Base-by-base conservation (phyloP, 1,140 invertebrate genomes). In the Drosophila pseudoananassae region DNA sequence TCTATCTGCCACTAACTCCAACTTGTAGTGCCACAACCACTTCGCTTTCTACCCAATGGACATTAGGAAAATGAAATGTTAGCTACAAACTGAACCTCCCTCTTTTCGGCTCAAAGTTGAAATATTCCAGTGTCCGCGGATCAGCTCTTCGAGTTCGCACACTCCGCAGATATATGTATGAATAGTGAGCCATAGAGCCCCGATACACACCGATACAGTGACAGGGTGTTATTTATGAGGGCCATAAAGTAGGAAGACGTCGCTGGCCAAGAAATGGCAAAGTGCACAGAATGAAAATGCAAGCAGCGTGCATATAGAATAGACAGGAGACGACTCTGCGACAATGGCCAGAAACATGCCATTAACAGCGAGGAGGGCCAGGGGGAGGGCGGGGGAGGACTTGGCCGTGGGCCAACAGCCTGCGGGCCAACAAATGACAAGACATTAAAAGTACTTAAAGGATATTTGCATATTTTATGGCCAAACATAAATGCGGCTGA, bases 391-490 rank as follows among this genome's bases (percentile, higher is more conserved):
- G 31, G 14, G 17, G 54, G 55, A 46, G 50, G 46, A 73, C 46
- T 36, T 81, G 80, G 73, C 63, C 46, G 50, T 72, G 73, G 75
- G 76, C 73, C 70, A 60, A 56, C 51, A 49, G 72, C 20, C 61
- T 40, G 61, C 36, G 17, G 81, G 59, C 81, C 82, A 87, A 88
- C 82, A 87, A 87, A 87, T 87, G 84, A 79, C 78, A 75, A 89
- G 78, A 79, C 83, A 82, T 90, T 90, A 78, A 83, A 80, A 87
- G 78, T 81, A 80, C 76, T 87, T 90, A 90, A 87, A 90, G 87
- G 82, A 90, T 90, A 90, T 90, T 90, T 90, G 88, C 87, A 90
- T 90, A 90, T 90, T 75, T 90, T 90, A 90, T 90, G 87, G 73
- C 76, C 82, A 74, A 78, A 90, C 82, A 90, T 90, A 90, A 90